phyloP scores from a whole-genome alignment of 2,888 invertebrate species.

The Taenaris catops region DNA sequence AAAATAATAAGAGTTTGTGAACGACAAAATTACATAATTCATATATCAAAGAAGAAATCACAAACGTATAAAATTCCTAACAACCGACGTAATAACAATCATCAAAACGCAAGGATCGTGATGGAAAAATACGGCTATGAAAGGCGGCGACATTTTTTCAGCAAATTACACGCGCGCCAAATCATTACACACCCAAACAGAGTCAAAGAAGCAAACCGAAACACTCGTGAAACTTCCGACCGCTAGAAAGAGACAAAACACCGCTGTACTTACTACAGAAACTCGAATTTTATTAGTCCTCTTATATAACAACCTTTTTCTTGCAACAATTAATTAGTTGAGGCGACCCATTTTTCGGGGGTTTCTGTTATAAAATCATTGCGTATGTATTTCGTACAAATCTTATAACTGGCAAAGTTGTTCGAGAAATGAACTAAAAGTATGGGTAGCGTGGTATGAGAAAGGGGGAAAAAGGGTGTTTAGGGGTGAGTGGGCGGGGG shows the following conservation, averaged over 20 bases:
- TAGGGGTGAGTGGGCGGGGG: constrained; percentile 38
- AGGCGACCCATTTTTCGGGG: no score
- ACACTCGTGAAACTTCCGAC: constrained; percentile 69
- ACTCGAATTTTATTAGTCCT: constrained; percentile 34
- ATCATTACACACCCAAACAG: constrained; percentile 77
- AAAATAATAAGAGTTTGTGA: no score
- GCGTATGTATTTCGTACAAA: no score
- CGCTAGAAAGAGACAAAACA: constrained; percentile 51
- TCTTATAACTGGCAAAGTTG: constrained; percentile 25
- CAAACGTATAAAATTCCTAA: constrained; percentile 25
- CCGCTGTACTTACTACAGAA: constrained; percentile 35
- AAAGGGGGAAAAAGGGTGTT: constrained; percentile 34
- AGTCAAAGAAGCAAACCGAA: constrained; percentile 77
- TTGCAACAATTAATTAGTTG: no score
- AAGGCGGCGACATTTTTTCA: constrained; percentile 66
- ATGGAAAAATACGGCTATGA: constrained; percentile 40
- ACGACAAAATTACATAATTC: constrained; percentile 14
- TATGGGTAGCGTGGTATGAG: constrained; percentile 35
- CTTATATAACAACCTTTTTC: no score
- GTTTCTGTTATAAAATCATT: no score
- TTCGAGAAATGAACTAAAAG: constrained; percentile 37
- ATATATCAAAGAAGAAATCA: constrained; percentile 20
- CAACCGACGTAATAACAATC: constrained; percentile 43
- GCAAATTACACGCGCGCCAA: constrained; percentile 69
- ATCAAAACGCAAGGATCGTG: constrained; percentile 45